Conservation (phyloP, 2,888 invertebrate species). For the Hololepta plana region DNA sequence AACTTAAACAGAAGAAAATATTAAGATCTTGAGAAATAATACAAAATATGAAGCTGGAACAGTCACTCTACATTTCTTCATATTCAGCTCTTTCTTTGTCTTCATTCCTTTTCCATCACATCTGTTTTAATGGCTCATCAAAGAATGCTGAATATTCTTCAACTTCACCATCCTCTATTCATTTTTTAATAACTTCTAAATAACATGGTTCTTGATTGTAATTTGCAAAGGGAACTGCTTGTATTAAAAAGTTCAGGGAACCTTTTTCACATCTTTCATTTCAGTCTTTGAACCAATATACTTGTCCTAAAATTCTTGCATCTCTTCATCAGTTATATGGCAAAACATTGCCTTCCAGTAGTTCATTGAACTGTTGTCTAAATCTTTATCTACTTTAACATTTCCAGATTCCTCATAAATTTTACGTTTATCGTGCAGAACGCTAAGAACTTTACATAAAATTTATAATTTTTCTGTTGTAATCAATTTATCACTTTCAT, state of each 20-base stretch:
- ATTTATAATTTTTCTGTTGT: conserved; percentile 90
- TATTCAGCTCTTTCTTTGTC: conserved; percentile 52
- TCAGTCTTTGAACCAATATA: conserved; percentile 80
- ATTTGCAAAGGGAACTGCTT: conserved; percentile 68
- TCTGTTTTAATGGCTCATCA: conserved; percentile 54
- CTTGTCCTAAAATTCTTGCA: conserved; percentile 67
- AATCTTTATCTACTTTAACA: conserved; percentile 54
- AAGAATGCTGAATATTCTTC: conserved; percentile 62
- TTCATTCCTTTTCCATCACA: conserved; percentile 48
- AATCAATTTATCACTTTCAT: conserved; percentile 51
- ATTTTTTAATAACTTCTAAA: conserved; percentile 41
- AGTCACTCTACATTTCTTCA: conserved; percentile 29
- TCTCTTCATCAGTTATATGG: conserved; percentile 71
- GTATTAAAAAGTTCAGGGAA: conserved; percentile 38
- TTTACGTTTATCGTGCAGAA: conserved; percentile 69
- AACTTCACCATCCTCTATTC: conserved; percentile 61
- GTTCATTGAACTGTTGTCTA: conserved; percentile 61
- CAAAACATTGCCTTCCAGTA: conserved; percentile 83
- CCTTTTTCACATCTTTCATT: conserved; percentile 60
- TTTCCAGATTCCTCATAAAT: conserved; percentile 80
- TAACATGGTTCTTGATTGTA: conserved; percentile 69
- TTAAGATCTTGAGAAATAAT: neutral
- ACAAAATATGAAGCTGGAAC: conserved; percentile 1
- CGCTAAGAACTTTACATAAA: conserved; percentile 70
- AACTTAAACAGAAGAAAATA: conserved; percentile 7